These are phyloP conservation scores for Spheniscus mendiculus DNA, from an alignment of 2,113 vertebrate genomes.

Conservation along the genomic window DNA sequence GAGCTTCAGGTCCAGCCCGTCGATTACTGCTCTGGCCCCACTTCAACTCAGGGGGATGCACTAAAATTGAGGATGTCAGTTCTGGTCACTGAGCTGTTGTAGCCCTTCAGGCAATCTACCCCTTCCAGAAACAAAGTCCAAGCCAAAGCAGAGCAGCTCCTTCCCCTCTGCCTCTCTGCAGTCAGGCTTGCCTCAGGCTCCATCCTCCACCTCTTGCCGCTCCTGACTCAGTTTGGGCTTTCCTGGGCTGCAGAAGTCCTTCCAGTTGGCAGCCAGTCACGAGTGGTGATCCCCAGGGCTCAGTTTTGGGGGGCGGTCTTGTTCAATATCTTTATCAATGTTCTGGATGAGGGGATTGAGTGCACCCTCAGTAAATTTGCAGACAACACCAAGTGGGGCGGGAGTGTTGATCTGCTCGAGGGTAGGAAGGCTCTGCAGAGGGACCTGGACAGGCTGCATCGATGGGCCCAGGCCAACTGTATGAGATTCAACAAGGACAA, in stretches of 20 bases:
- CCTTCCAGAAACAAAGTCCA: neutral
- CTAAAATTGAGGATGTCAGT: conserved; percentile 4
- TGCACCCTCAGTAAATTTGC: too few relatives aligned
- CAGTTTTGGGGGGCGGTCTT: too few relatives aligned
- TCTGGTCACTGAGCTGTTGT: neutral
- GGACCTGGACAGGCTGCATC: too few relatives aligned
- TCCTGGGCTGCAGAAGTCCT: neutral
- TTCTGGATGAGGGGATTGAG: too few relatives aligned
- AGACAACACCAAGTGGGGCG: too few relatives aligned
- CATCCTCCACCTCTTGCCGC: neutral
- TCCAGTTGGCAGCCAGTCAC: neutral
- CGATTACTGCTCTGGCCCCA: neutral
- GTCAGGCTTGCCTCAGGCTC: neutral
- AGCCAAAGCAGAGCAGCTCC: neutral
- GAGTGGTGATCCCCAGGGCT: too few relatives aligned
- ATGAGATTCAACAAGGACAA: too few relatives aligned
- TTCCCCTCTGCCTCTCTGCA: neutral
- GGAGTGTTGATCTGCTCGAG: too few relatives aligned
- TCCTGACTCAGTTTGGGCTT: neutral
- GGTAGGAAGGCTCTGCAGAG: too few relatives aligned
- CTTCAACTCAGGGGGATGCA: neutral
- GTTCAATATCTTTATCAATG: too few relatives aligned
- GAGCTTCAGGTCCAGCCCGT: neutral
- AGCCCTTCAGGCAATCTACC: conserved; percentile 13
- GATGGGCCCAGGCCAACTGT: too few relatives aligned